A percentile compares a stretch with the other conserved stretches of the same genome.
Evolutionary conservation across 2,888 invertebrate genomes (phyloP).

Genomic region (Tiliacea citrago): DNA sequence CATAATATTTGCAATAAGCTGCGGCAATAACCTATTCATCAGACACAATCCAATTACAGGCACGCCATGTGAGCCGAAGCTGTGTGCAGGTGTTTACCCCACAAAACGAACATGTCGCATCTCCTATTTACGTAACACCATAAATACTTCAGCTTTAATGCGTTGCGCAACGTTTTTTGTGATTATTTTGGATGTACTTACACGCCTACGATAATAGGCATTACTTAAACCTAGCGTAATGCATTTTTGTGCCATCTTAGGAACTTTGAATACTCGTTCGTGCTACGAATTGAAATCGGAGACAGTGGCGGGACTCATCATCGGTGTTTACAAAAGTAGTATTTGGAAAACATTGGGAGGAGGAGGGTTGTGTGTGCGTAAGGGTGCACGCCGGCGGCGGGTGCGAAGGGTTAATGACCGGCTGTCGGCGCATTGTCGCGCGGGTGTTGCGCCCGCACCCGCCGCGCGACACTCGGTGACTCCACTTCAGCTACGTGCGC

Average conservation of each 20-base stretch:
- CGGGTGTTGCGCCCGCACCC: slow-evolving; percentile 62
- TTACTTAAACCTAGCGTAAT: slow-evolving; percentile 22
- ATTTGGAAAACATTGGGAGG: slow-evolving; percentile 46
- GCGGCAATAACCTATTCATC: slow-evolving; percentile 33
- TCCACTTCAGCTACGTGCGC: slow-evolving; percentile 57
- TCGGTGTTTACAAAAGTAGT: slow-evolving; percentile 50
- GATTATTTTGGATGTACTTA: slow-evolving; percentile 34
- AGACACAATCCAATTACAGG: slow-evolving; percentile 20
- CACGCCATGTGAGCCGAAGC: slow-evolving; percentile 24
- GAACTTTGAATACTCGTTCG: background rate
- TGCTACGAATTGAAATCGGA: slow-evolving; percentile 13
- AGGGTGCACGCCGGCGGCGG: slow-evolving; percentile 69
- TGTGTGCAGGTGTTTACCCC: slow-evolving; percentile 30
- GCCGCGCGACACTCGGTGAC: slow-evolving; percentile 38
- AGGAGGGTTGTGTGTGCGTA: slow-evolving; percentile 67
- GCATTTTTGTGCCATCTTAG: slow-evolving; percentile 10
- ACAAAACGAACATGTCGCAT: slow-evolving; percentile 49
- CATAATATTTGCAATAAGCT: slow-evolving; percentile 26
- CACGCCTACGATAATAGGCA: slow-evolving; percentile 10
- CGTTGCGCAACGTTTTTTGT: slow-evolving; percentile 57
- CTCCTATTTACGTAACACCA: slow-evolving; percentile 48
- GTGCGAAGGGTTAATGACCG: slow-evolving; percentile 78
- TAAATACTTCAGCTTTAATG: slow-evolving; percentile 36
- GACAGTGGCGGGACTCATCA: slow-evolving; percentile 16
- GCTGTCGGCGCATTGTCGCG: slow-evolving; percentile 71